Evolutionary conservation across 2,888 invertebrate genomes (phyloP).

Genomic region (Cosmopolites sordidus): DNA sequence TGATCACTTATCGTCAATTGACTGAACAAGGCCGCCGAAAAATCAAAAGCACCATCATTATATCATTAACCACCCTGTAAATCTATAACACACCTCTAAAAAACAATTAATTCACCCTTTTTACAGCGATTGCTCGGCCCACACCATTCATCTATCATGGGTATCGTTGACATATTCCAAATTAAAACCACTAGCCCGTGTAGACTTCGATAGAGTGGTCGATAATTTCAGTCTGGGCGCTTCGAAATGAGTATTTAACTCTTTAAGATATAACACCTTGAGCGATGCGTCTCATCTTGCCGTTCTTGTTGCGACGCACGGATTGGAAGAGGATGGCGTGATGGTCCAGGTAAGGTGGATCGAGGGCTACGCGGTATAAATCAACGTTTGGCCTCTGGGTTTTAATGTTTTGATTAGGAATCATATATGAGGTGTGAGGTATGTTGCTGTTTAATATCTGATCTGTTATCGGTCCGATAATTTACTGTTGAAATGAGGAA

Average conservation of each 20-base stretch:
- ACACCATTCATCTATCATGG: constrained; percentile 50
- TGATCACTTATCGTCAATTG: too few species aligned
- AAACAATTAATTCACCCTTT: constrained; percentile 50
- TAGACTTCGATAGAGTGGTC: constrained; percentile 24
- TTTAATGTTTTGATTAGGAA: constrained; percentile 16
- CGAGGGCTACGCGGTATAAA: constrained; percentile 7
- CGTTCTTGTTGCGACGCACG: not conserved
- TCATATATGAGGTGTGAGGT: constrained; percentile 3
- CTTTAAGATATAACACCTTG: constrained; percentile 12
- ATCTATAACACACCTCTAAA: constrained; percentile 46
- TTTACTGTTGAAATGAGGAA: not conserved
- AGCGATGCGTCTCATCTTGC: constrained; percentile 2
- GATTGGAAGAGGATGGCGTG: constrained; percentile 3
- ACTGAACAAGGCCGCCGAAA: too few species aligned
- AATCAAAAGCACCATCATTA: too few species aligned
- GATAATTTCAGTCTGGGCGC: constrained; percentile 1
- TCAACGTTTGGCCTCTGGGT: constrained; percentile 12
- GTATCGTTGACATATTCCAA: constrained; percentile 51
- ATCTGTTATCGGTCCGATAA: constrained; percentile 7
- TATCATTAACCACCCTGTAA: constrained; percentile 18
- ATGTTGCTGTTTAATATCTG: constrained; percentile 11
- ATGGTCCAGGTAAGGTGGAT: constrained; percentile 2
- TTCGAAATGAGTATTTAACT: constrained; percentile 12
- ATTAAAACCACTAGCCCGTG: constrained; percentile 49
- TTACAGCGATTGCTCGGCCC: constrained; percentile 45